A percentile compares a stretch with the other conserved stretches of the same genome.
These are phyloP conservation scores for Eubasilissa splendida DNA, from an alignment of 2,888 invertebrate species.

Conservation along the genomic window DNA sequence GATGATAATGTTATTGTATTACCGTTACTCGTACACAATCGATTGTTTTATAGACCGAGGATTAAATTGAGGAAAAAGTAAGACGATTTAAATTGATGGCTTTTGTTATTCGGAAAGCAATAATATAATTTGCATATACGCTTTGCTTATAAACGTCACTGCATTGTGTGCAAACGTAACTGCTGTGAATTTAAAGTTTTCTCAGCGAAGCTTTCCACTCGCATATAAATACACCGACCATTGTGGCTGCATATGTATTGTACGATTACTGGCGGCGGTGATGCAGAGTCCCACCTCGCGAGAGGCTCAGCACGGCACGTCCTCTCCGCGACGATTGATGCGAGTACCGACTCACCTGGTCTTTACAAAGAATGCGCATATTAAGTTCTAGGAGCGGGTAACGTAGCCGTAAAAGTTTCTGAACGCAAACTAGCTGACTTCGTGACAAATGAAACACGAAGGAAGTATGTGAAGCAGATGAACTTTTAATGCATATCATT, in stretches of 20 bases:
- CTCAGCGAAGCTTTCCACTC: too few species aligned
- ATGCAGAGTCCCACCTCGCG: constrained; percentile 6
- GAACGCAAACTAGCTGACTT: neutral
- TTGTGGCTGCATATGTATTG: neutral
- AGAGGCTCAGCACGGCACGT: neutral
- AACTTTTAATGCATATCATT: neutral
- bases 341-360: neutral
- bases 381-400: neutral
- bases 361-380: constrained; percentile 25
- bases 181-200: neutral
- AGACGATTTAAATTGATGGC: too few species aligned
- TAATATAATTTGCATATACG: too few species aligned
- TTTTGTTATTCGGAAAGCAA: too few species aligned
- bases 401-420: constrained; percentile 17
- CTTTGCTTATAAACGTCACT: too few species aligned
- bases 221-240: neutral
- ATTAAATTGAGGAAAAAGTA: too few species aligned
- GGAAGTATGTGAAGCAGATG: neutral
- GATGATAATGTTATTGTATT: too few species aligned
- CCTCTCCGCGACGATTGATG: neutral
- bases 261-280: neutral
- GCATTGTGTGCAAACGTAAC: neutral
- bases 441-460: neutral
- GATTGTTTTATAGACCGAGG: too few species aligned
- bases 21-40: too few species aligned